Base-by-base conservation (phyloP, 1,140 invertebrate species). In the Zelostemma sp. region DNA sequence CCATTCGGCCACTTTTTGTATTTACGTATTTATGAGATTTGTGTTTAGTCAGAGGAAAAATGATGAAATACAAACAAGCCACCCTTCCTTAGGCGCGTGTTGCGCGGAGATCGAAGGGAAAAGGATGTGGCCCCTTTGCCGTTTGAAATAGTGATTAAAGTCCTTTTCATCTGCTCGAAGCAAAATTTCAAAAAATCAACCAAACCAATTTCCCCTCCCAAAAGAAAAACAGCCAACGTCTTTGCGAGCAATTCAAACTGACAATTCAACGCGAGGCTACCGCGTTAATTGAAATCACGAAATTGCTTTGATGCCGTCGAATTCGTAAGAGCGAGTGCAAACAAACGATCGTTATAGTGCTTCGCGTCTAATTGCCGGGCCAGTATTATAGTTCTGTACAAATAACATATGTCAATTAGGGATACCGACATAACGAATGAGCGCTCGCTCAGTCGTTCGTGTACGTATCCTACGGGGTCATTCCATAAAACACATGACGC, bases 11-110 rank as follows among this genome's bases (percentile, higher is more conserved):
- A 8, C 21, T 78, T 83, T 82, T 79, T 74, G 47, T 77, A 80
- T 80, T 82, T 80, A 81, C 77, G 74, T 81, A 82, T 85, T 84
- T 82, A 83, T 83, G 77, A 82, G 73, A 83, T 82, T 82, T 79
- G 75, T 71, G 71, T 66, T 76, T 66, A 71, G 62, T 63, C 68
- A 60, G 61, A 74, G 65, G 65, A 81, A 80, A 81, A 83, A 80
- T 82, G 80, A 84, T 84, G 84, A 85, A 85, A 83, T 76, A 78
- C 74, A 85, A 84, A 84, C 78, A 84, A 49, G 54, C 55, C 35
- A 50, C 48, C 54, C 55, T 68, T 67, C 54, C 55, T 72, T 67
- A 50, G 16, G 48, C 35, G 53, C 56, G 33, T 48, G 57, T 1
- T 17, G 14, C 15, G n/a, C 3, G 11, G 33, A 53, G 1, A 6